Evolutionary conservation across 1,140 invertebrate genomes (phyloP).

Genomic region (Procambarus virginalis): DNA sequence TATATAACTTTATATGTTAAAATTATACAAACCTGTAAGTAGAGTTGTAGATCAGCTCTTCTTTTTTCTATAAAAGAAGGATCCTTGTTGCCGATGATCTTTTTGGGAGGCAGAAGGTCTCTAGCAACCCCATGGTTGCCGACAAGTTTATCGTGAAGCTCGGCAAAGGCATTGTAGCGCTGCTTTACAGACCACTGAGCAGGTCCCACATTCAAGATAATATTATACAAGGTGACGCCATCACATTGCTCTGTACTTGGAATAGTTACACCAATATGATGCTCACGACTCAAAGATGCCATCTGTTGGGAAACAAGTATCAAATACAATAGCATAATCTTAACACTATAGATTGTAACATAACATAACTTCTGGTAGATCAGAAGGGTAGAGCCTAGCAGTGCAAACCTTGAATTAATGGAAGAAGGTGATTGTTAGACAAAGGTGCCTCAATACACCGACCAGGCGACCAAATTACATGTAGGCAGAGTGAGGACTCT

Average conservation of each 20-base stretch:
- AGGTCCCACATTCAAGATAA: slow-evolving; percentile 81
- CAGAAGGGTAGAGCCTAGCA: too few relatives aligned
- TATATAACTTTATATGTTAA: background rate
- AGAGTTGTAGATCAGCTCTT: slow-evolving; percentile 84
- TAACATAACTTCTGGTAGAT: too few relatives aligned
- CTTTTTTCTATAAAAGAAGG: slow-evolving; percentile 90
- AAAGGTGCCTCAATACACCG: too few relatives aligned
- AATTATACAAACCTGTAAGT: slow-evolving; percentile 80
- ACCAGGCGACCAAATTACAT: too few relatives aligned
- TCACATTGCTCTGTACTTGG: slow-evolving; percentile 35
- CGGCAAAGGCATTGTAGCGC: slow-evolving; percentile 91
- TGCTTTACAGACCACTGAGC: slow-evolving; percentile 88
- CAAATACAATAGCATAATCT: too few relatives aligned
- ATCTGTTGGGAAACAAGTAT: slow-evolving; percentile 18
- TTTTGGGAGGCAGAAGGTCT: slow-evolving; percentile 92
- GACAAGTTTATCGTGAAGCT: slow-evolving; percentile 88
- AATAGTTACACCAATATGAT: slow-evolving; percentile 38
- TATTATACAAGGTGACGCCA: slow-evolving; percentile 77
- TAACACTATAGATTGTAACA: too few relatives aligned
- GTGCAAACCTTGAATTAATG: too few relatives aligned
- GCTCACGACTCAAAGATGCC: slow-evolving; percentile 44
- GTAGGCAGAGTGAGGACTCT: too few relatives aligned
- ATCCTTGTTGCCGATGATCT: slow-evolving; percentile 86
- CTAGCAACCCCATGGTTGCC: slow-evolving; percentile 81
- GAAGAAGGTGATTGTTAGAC: too few relatives aligned